Evolutionary conservation across 2,888 invertebrate species (phyloP), one percentile per base, ranked within the genome.

Genomic region (Conchocele bisecta): DNA sequence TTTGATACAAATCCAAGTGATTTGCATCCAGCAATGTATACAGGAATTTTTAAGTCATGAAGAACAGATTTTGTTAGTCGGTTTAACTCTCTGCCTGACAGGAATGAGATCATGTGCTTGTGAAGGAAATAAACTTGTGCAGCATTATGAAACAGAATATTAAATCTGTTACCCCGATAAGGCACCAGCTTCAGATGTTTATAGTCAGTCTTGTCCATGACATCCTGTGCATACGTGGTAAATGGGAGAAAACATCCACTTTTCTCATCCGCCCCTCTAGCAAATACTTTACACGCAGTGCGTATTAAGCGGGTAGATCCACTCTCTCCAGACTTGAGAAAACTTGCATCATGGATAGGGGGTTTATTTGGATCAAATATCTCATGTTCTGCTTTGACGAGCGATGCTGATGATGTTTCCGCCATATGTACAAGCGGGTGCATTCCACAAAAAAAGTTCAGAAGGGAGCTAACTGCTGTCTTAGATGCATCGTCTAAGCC

Each of bases 371-470:
- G 39, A 13, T 20, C 48, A 26, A 56, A 41, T 3, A 44, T 28
- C 33, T 53, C 44, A 33, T 53, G 41, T 13, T 63, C 26, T 3
- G 26, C 53, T 22, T 60, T n/a, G 0, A 24, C 6, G 13, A 60
- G 22, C 22, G 58, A 22, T 39, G 28, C 28, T 20, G 29, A n/a
- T 42, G 44, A 37, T 51, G 17, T 39, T 22, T 69, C 69, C 24
- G 63, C 68, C 31, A 68, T 22, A 29, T 68, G 54, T 7, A 61
- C 61, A 15, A 68, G 31, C 11, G 28, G 35, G 17, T 61, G 68
- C 7, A 61, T 24, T 11, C 54, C 61, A 46, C 60, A 68, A 20
- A 68, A 68, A 20, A 63, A 63, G 26, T 68, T 63, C 29, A 42
- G 17, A 2, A 63, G 35, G 2, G 6, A 48, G 11, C 24, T 26